Percentiles rank a stretch among this genome's conserved stretches.
These are phyloP conservation scores for Antitype chi DNA, from an alignment of 2,888 invertebrate species.

Conservation along the genomic window DNA sequence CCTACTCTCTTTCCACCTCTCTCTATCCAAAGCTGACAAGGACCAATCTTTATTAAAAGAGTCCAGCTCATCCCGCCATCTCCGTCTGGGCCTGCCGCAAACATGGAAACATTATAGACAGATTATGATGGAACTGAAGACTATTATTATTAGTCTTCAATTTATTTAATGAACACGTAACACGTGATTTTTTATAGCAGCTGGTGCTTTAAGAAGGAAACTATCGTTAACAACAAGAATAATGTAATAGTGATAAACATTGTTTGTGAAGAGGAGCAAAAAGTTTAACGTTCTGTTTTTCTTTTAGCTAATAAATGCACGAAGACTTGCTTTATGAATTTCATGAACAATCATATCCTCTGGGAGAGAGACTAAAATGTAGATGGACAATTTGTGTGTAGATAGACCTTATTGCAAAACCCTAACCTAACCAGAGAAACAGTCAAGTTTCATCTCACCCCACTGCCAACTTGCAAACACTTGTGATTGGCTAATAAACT, in stretches of 20 bases:
- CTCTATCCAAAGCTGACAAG: too few species aligned
- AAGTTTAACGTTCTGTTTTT: neutral
- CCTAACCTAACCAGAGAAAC: neutral
- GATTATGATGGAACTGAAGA: too few species aligned
- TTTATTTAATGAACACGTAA: neutral
- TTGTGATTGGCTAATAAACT: conserved; percentile 55
- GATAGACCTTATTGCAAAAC: neutral
- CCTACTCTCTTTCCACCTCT: too few species aligned
- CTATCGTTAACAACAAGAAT: neutral
- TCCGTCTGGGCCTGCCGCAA: too few species aligned
- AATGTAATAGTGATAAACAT: neutral
- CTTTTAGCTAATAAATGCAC: neutral
- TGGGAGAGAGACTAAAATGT: neutral
- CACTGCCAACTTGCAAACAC: conserved; percentile 32
- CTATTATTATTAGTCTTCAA: too few species aligned
- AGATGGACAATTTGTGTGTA: neutral
- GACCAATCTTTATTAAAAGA: too few species aligned
- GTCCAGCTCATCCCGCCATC: too few species aligned
- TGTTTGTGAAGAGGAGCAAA: neutral
- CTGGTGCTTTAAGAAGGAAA: too few species aligned
- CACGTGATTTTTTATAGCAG: neutral
- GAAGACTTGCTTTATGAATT: neutral
- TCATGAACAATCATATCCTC: neutral
- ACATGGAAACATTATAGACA: too few species aligned
- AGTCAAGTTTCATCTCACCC: conserved; percentile 48